Evolutionary conservation across 2,113 vertebrate species (phyloP).

Genomic region (Colius striatus): DNA sequence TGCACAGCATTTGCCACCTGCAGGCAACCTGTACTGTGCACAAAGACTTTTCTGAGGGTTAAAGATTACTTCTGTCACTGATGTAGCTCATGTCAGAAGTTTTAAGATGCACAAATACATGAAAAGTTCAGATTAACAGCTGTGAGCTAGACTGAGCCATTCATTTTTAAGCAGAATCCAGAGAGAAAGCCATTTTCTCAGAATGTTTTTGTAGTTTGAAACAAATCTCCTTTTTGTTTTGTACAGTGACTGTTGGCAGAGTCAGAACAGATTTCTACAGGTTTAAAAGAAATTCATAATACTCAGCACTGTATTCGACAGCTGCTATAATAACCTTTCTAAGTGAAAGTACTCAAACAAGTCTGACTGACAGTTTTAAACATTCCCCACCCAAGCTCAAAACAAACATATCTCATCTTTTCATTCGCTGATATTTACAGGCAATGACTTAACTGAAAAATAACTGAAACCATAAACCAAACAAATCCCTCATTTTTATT

Average conservation of each 20-base stretch:
- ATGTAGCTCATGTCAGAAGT: background rate
- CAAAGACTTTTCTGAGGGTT: background rate
- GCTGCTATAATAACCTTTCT: background rate
- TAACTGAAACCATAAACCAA: background rate
- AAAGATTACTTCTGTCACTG: background rate
- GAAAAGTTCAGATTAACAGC: background rate
- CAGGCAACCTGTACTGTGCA: background rate
- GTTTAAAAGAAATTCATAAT: background rate
- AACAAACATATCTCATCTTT: background rate
- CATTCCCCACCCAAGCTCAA: background rate
- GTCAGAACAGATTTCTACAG: background rate
- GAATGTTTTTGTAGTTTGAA: background rate
- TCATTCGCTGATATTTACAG: slow-evolving; percentile 13
- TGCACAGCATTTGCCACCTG: background rate
- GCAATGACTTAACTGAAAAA: background rate
- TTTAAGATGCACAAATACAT: background rate
- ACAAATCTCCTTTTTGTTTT: background rate
- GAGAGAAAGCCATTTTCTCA: background rate
- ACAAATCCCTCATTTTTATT: background rate
- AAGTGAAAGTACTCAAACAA: background rate
- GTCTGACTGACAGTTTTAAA: background rate
- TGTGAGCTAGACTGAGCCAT: background rate
- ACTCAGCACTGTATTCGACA: background rate
- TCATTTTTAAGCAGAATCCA: background rate
- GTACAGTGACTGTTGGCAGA: background rate